Evolutionary conservation across 1,140 invertebrate species (phyloP), one percentile per base, ranked within the genome.

Genomic region (Plutomurus gul): DNA sequence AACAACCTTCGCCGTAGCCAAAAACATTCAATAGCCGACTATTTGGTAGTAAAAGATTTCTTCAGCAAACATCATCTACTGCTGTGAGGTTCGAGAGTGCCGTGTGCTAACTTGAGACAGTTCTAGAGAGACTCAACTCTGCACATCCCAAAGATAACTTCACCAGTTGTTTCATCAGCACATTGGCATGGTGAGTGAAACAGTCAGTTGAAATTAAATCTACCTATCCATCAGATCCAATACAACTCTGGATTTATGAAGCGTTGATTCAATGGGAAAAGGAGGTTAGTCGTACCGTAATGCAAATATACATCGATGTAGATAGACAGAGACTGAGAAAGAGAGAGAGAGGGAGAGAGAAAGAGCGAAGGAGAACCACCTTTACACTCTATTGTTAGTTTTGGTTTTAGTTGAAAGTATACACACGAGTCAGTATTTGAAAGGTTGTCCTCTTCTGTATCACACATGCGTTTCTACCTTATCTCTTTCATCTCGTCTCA

Each of bases 191-290:
- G n/a, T 47, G n/a, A 47, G 43, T 47, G n/a, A 47, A 20, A 18
- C 43, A 27, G 56, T 65, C 56, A 65, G 56, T n/a, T 16, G 36
- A 65, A 65, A 36, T 33, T 16, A n/a, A 33, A 65, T 65, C 56
- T 65, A 33, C 56, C 25, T 65, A 65, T 65, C 25, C 56, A 65
- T 65, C 56, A 65, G 56, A 65, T 30, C 13, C 56, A 65, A 65
- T 65, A n/a, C 56, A 33, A 65, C 27, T 33, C 56, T 65, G 27
- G 36, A 65, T 65, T 65, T 65, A 65, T 65, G 56, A 65, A 65
- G 56, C 56, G 56, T 65, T 65, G 56, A 65, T 65, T 65, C 27
- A 65, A 65, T 65, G 56, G 36, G 56, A 65, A 65, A 65, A 65
- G n/a, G 56, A 65, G 56, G 56, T 65, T 65, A 65, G 56, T 65